Evolutionary conservation across 2,113 vertebrate species (phyloP).

Genomic region (Candoia aspera): DNA sequence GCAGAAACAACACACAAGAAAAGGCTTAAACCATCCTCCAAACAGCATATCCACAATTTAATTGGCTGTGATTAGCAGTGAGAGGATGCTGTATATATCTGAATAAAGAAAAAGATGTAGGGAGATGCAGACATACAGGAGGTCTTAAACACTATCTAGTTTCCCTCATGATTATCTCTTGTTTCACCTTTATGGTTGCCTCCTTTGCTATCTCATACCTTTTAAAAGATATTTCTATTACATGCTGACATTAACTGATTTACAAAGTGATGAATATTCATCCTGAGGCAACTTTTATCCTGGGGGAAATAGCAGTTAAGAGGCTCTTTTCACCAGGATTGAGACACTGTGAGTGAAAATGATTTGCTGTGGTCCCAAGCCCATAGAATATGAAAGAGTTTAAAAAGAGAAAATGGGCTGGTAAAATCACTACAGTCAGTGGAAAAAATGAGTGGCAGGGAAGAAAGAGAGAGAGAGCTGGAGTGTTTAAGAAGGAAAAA

Average conservation of each 20-base stretch:
- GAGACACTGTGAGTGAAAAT: background rate
- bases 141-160: background rate
- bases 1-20: background rate
- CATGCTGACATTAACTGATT: background rate
- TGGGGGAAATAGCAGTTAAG: background rate
- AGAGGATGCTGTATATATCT: background rate
- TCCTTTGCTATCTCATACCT: background rate
- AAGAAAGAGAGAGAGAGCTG: background rate
- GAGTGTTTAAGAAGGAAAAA: background rate
- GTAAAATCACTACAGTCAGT: background rate
- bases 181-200: background rate
- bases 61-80: background rate
- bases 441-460: background rate
- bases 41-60: background rate
- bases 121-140: background rate
- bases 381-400: background rate
- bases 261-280: background rate
- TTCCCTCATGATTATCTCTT: background rate
- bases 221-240: background rate
- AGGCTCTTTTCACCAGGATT: background rate
- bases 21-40: background rate
- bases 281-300: background rate
- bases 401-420: background rate
- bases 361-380: background rate
- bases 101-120: background rate